These are phyloP conservation scores for Cylindroiulus punctatus DNA, from an alignment of 2,888 invertebrate genomes.

Conservation along the genomic window DNA sequence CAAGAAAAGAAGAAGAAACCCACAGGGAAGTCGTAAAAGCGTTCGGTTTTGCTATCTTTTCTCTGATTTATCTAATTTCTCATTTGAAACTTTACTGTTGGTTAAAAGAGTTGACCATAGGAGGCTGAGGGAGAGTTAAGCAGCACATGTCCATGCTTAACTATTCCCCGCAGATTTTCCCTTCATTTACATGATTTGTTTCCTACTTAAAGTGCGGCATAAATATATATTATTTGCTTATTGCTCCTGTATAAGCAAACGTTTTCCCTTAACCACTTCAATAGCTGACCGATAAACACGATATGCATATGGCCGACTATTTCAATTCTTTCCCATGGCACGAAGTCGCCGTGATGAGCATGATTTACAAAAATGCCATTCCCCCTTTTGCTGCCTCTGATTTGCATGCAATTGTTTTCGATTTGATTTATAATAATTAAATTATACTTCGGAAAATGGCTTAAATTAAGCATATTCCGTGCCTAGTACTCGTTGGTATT, in stretches of 20 bases:
- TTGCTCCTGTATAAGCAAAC: conserved; percentile 7
- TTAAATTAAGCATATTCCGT: background rate
- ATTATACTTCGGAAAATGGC: background rate
- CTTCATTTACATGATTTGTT: conserved; percentile 42
- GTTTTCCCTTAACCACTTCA: conserved; percentile 5
- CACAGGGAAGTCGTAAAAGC: conserved; percentile 38
- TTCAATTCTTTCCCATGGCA: conserved; percentile 23
- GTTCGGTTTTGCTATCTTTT: conserved; percentile 26
- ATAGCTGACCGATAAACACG: conserved; percentile 1
- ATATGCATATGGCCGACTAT: background rate
- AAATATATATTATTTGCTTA: conserved; percentile 13
- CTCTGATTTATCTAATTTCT: conserved; percentile 27
- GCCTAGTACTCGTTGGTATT: background rate
- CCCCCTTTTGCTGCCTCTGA: background rate
- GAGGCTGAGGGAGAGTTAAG: conserved; percentile 7
- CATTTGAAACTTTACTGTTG: conserved; percentile 34
- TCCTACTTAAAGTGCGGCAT: conserved; percentile 2
- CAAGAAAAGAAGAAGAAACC: conserved; percentile 31
- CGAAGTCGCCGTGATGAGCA: background rate
- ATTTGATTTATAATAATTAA: background rate
- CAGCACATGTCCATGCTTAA: background rate
- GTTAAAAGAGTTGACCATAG: conserved; percentile 10
- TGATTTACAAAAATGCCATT: background rate
- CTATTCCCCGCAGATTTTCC: conserved; percentile 9
- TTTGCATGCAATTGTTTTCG: background rate